A percentile compares a stretch with the other conserved stretches of the same genome.
These are phyloP conservation scores for Mionectes olivaceus DNA, from an alignment of 2,797 vertebrate species.

Conservation along the genomic window DNA sequence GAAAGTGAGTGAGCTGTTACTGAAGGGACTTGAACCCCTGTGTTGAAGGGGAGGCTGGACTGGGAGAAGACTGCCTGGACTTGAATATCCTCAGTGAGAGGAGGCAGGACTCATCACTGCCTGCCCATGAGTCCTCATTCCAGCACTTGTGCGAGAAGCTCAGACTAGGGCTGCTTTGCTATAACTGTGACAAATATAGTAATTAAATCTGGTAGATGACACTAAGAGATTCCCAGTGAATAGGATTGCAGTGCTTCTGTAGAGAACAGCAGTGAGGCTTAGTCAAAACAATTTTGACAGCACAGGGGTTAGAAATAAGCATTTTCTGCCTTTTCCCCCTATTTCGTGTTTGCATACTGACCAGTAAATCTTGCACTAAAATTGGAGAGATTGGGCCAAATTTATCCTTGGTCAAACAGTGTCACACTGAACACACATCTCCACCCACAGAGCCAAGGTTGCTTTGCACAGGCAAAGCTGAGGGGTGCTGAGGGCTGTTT, in stretches of 20 bases:
- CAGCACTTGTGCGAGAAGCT: rapidly evolving
- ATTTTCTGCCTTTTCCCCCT: background rate
- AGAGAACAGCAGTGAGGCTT: background rate
- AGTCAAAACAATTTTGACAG: background rate
- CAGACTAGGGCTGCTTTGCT: background rate
- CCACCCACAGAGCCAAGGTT: background rate
- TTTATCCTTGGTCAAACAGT: background rate
- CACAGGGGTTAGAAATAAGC: background rate
- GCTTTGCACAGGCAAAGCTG: background rate
- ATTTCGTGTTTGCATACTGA: background rate
- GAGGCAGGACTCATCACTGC: background rate
- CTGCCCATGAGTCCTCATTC: rapidly evolving
- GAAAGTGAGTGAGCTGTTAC: background rate
- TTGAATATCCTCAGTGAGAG: background rate
- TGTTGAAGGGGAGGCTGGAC: background rate
- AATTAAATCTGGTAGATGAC: background rate
- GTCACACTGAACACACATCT: background rate
- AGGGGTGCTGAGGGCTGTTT: background rate
- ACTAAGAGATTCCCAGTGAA: background rate
- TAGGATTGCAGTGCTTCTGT: rapidly evolving
- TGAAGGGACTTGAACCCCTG: rapidly evolving
- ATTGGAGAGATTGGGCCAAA: background rate
- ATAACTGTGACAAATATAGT: background rate
- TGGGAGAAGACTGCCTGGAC: background rate
- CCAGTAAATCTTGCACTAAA: background rate